Base-by-base conservation (phyloP, 23 tunicate species). In the Phallusia fumigata region DNA sequence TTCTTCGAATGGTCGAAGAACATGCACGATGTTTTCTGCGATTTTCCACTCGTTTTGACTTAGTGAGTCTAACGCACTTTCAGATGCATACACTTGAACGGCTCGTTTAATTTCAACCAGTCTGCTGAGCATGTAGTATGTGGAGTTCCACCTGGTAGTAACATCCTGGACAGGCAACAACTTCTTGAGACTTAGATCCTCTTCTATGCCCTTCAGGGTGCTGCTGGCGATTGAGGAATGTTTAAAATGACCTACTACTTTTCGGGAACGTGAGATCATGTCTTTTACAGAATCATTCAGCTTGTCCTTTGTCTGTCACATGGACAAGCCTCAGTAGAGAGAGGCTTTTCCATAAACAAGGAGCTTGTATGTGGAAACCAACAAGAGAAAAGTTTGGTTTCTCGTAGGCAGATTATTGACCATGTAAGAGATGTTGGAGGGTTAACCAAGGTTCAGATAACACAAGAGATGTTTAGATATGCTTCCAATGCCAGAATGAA, bases 71-170 rank as follows among this genome's bases (percentile, higher is more conserved):
- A 40, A 10, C 10, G 5, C 10, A 10, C 47, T 40, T 40, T 40
- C 47, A 3, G 47, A 40, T 10, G 10, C 5, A 40, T 40, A 40
- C 10, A 40, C 10, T 58, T 58, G 69, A 58, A 88, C 11, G 6
- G 35, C 31, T 65, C 31, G 51, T 74, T 75, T 75, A 10, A 30
- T 34, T 3, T 40, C 53, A 10, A 77, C 0, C 11, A 77, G 0
- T 64, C 88, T 33, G 16, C 80, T 45, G 24, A 89, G 82, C 88
- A 89, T 89, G 51, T 53, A 84, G 74, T 34, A 89, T 8, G 88
- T 79, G 64, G 89, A 85, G 77, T 89, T 89, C 88, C 94, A 89
- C 51, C 94, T 73, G 19, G 94, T 89, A 19, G 78, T 18, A 0
- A 84, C 78, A 80, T 89, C 94, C 73, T 84, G 88, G 10, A 84